phyloP scores from a whole-genome alignment of 2,888 invertebrate genomes.

The Bedellia somnulentella region DNA sequence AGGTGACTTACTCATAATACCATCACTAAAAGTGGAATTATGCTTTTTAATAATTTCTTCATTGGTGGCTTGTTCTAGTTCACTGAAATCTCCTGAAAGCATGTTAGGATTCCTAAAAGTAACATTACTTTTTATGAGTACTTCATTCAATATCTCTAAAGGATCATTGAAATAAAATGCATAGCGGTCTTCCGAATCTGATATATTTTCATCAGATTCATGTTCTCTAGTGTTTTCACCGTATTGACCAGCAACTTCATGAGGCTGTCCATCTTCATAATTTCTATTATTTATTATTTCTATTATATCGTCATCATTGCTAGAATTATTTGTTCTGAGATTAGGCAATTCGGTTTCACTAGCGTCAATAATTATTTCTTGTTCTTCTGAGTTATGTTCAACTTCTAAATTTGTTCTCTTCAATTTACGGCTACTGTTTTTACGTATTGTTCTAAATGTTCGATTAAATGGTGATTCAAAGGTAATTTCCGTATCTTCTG shows the following conservation, averaged over 20 bases:
- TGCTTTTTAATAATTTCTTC: not conserved
- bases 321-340: too few relatives aligned
- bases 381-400: not conserved
- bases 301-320: too few relatives aligned
- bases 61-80: not conserved
- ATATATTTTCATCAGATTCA: not conserved
- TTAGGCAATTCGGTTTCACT: not conserved
- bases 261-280: not conserved
- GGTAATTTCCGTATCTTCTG: too few relatives aligned
- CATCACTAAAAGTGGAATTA: too few relatives aligned
- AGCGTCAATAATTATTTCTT: not conserved
- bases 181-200: not conserved
- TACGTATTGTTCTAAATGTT: not conserved
- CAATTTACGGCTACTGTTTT: not conserved
- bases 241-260: too few relatives aligned
- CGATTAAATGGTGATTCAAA: not conserved
- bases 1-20: not conserved
- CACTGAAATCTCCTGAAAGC: too few relatives aligned
- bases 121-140: not conserved
- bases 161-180: not conserved
- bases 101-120: too few relatives aligned
- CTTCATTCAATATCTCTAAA: not conserved
- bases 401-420: not conserved
- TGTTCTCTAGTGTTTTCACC: not conserved
- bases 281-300: not conserved